Evolutionary conservation across 2,797 vertebrate species (phyloP).

Genomic region (Odontamblyopus lacepedii): DNA sequence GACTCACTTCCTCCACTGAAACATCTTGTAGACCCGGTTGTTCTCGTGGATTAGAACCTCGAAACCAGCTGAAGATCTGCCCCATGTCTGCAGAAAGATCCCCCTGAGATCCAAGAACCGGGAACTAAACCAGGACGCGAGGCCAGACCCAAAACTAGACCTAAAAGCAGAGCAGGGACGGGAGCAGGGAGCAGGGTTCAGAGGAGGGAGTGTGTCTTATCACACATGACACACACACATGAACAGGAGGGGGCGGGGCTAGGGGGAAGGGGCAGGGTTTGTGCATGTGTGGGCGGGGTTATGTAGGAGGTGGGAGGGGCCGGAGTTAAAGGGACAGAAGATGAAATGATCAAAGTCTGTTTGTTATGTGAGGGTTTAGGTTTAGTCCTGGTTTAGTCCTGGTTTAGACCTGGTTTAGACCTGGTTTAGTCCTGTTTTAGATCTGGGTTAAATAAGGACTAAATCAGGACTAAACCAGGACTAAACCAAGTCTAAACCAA

Average conservation of each 20-base stretch:
- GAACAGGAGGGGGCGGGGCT: not conserved
- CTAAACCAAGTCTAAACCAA: too few species aligned
- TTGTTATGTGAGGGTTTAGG: too few species aligned
- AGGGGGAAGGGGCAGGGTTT: not conserved
- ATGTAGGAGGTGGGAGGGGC: not conserved
- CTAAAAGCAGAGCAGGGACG: not conserved
- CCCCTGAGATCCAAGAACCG: not conserved
- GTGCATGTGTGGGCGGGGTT: not conserved
- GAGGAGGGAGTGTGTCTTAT: not conserved
- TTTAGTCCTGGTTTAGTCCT: too few species aligned
- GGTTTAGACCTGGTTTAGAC: too few species aligned
- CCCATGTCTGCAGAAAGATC: not conserved
- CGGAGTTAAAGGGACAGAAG: not conserved
- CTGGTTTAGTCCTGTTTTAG: too few species aligned
- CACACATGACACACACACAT: not conserved
- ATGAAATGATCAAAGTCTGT: not conserved
- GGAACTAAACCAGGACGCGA: not conserved
- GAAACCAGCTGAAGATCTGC: constrained; percentile 2
- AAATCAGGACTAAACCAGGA: too few species aligned
- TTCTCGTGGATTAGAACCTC: not conserved
- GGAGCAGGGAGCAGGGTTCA: not conserved
- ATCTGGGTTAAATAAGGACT: too few species aligned
- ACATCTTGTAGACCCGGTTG: not conserved
- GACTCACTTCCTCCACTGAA: not conserved
- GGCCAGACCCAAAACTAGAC: not conserved